Base-by-base conservation (phyloP, 2,797 vertebrate species). In the Gadopsis bispinosus region DNA sequence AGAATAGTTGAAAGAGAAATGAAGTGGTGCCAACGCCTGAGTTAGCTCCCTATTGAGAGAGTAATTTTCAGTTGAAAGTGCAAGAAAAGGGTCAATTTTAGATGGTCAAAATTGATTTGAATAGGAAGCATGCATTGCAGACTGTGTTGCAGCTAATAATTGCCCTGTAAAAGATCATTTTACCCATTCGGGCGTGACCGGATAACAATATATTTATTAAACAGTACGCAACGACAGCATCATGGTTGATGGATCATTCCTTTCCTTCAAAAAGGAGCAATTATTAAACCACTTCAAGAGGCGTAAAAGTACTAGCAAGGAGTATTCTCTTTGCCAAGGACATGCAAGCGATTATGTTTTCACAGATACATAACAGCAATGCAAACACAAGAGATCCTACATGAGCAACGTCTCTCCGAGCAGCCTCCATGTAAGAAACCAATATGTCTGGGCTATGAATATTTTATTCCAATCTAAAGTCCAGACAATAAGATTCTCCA, bases 401-500 rank as follows among this genome's bases (percentile, higher is more conserved):
- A 37, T 60, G 54, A 72, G 33, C 61, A 9, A 20, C 6, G 60
- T 75, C 56, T 75, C 61, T 26, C 51, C 55, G 11, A 69, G 77
- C 78, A 53, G 60, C 70, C 39, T 67, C 61, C 45, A 73, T 80
- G 76, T 73, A 83, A 75, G 81, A 79, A 91, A 89, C 71, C 80
- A 91, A 94, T 91, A 90, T 90, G 75, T 90, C 89, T 83, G 45
- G 75, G 20, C 75, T 31, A 91, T 94, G 82, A 92, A 94, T 93
- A 93, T 93, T 94, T 94, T 63, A 93, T 92, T 87, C 31, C 56
- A 73, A 66, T 89, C 84, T 87, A 90, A 93, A 93, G 91, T 89
- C 91, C 89, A 58, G 91, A 95, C 91, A 93, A 91, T 92, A 92
- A 79, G 80, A 88, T 80, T 91, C 79, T 85, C 56, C 56, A 81